phyloP scores from a whole-genome alignment of 2,888 invertebrate species.

The Thecophora atra region DNA sequence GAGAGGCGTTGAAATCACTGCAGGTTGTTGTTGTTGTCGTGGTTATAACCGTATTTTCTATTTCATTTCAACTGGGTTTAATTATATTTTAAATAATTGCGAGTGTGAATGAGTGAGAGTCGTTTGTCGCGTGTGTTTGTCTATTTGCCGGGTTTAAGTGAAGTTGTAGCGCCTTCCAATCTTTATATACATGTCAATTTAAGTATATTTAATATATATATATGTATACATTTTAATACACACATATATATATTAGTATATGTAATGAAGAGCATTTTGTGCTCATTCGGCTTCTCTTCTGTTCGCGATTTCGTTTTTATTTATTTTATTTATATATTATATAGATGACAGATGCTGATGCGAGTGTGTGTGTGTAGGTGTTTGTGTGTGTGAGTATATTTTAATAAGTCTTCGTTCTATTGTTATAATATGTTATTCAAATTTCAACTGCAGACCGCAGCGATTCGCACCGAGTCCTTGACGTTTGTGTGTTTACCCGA shows the following conservation, averaged over 20 bases:
- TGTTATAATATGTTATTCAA: constrained; percentile 36
- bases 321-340: constrained; percentile 22
- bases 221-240: constrained; percentile 36
- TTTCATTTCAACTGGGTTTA: constrained; percentile 42
- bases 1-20: not conserved
- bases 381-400: constrained; percentile 18
- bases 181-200: constrained; percentile 8
- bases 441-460: constrained; percentile 36
- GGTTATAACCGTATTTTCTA: not conserved
- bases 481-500: constrained; percentile 50
- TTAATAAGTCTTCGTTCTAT: constrained; percentile 30
- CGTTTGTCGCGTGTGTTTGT: constrained; percentile 2
- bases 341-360: constrained; percentile 17
- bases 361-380: constrained; percentile 12
- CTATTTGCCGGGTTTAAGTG: constrained; percentile 8
- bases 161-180: not conserved
- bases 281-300: constrained; percentile 18
- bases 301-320: constrained; percentile 14
- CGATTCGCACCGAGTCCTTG: constrained; percentile 46
- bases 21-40: constrained; percentile 11
- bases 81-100: constrained; percentile 43
- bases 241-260: constrained; percentile 38
- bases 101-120: constrained; percentile 19
- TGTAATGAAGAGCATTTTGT: constrained; percentile 22
- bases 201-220: constrained; percentile 32